Evolutionary conservation across 1,140 invertebrate genomes (phyloP), one percentile per base, ranked within the genome.

Genomic region (Drosophila guanche): DNA sequence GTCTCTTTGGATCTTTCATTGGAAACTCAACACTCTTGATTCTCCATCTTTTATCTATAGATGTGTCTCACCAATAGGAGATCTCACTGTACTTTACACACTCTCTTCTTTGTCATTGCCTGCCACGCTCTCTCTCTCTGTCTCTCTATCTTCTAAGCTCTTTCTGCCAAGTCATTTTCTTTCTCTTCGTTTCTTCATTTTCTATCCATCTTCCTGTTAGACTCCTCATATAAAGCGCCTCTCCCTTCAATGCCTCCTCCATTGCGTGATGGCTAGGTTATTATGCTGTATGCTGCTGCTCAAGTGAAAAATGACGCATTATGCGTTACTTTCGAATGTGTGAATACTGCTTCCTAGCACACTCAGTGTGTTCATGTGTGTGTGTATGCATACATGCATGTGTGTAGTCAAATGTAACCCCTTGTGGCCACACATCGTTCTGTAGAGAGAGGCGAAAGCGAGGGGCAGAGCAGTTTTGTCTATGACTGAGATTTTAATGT

Each of bases 261-360:
- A 42, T 50, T 57, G 61, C 61, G 37, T 16, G 58, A 29, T n/a
- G 25, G 41, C 48, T 51, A 60, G 25, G 41, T 54, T 51, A 60
- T 73, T 46, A 46, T 54, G 47, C 45, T 70, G 47, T 67, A 45
- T 69, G 33, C 71, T 81, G 73, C 58, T 70, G 69, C 66, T 84
- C 75, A 76, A 85, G 76, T 79, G 76, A 79, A 85, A 84, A 79
- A 84, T 76, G 66, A 84, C 79, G 76, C 79, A 84, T 84, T 79
- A 76, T 84, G 71, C 66, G 76, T 65, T 80, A 72, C 54, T 66
- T 67, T 80, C 51, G 51, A 37, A 68, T 68, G 62, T 54, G 50
- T 68, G 51, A 56, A 68, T 47, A 47, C 45, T 55, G 51, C 48
- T 75, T 60, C 10, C 33, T 37, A 12, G 3, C 33, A 37, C 33